phyloP scores from a whole-genome alignment of 2,113 vertebrate species.

The Ammodytes marinus region DNA sequence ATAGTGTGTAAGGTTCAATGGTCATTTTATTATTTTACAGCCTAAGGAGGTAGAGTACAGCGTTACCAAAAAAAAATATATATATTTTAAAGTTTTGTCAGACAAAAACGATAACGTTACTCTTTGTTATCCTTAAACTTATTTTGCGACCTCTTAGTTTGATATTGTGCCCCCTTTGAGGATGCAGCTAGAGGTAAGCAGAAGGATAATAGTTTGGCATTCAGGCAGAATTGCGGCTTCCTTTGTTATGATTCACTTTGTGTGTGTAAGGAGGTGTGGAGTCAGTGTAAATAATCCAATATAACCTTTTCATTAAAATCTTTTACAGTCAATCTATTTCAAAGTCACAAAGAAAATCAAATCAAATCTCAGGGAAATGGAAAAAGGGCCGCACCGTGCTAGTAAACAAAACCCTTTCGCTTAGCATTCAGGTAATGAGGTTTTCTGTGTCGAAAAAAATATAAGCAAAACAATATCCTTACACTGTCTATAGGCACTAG shows the following conservation, averaged over 20 bases:
- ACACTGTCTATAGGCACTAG: background rate
- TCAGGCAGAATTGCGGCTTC: background rate
- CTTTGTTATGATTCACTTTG: conserved; percentile 29
- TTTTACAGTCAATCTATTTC: conserved; percentile 61
- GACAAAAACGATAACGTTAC: too few relatives aligned
- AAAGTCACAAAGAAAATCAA: conserved; percentile 50
- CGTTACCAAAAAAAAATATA: too few relatives aligned
- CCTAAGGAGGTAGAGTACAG: too few relatives aligned
- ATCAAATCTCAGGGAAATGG: conserved; percentile 29
- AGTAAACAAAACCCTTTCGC: conserved; percentile 38
- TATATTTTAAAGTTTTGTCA: too few relatives aligned
- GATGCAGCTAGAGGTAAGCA: background rate
- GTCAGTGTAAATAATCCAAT: conserved; percentile 47
- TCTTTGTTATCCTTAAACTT: background rate
- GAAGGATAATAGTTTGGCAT: background rate
- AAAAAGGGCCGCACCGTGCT: background rate
- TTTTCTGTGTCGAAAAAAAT: background rate
- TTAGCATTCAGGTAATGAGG: conserved; percentile 31
- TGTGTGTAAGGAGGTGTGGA: conserved; percentile 33
- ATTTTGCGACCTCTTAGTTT: background rate
- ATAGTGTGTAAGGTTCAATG: background rate
- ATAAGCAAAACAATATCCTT: conserved; percentile 18
- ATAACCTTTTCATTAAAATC: conserved; percentile 56
- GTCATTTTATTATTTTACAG: too few relatives aligned
- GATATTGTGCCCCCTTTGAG: background rate